Base-by-base conservation (phyloP, 2,113 vertebrate species). In the Elgaria multicarinata region DNA sequence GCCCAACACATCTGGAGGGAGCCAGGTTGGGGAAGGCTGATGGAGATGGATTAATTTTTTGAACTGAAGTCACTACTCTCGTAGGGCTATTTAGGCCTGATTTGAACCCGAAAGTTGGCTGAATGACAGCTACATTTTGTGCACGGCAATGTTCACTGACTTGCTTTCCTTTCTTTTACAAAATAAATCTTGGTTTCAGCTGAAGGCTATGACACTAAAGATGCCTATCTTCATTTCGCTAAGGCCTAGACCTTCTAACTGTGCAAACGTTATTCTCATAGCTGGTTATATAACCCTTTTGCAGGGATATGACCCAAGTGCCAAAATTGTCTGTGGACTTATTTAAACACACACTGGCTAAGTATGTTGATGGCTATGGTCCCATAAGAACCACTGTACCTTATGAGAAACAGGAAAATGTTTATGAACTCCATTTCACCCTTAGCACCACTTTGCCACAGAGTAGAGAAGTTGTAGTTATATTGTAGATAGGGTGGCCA, bases 111-210 rank as follows among this genome's bases (percentile, higher is more conserved):
- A 66, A 44, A 44, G 46, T 20, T 67, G 12, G 8, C 31, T 66
- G 28, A 46, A 83, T 62, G 55, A 24, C 93, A 94, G 92, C 90
- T 94, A 93, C 89, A 94, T 94, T 94, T 93, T 72, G 84, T 85
- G 86, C 84, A 93, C 91, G 94, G 92, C 90, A 95, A 84, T 94
- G 91, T 90, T 94, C 0, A 36, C 93, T 89, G 69, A 10, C 58
- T 87, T 87, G 92, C 91, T 90, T 88, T 83, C 88, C 94, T 94
- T 93, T 94, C 91, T 89, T 94, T 94, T 89, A 88, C 89, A 78
- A 92, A 92, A 95, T 89, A 94, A 93, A 95, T 93, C 90, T 94
- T 95, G 94, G 92, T 87, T 94, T 82, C 93, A 95, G 76, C 93
- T 93, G 80, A 90, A 90, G 89, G 94, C 64, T 91, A 90, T 93